Evolutionary conservation across 2,113 vertebrate species (phyloP), one percentile per base, ranked within the genome.

Genomic region (Aepyceros melampus): DNA sequence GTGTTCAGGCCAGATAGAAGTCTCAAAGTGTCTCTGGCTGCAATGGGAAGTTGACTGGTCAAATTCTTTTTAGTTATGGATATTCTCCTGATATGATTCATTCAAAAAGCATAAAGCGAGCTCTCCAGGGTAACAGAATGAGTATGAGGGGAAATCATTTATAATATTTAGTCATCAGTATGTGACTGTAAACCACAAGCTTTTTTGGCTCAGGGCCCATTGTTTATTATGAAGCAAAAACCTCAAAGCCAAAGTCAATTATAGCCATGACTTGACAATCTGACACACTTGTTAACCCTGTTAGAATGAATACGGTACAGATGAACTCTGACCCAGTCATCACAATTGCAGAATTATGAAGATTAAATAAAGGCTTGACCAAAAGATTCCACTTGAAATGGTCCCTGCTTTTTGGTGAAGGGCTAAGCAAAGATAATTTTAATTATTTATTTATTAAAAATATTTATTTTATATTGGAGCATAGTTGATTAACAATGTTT

Each of bases 221-320:
- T 98, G 96, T 97, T 98, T 98, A 98, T 97, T 97, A 97, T 97
- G 96, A 98, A 98, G 94, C 60, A 96, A 98, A 74, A 98, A 96
- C 96, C 95, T 98, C 95, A 98, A 98, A 98, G 97, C 96, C 96
- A 97, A 98, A 97, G 95, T 97, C 97, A 97, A 92, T 98, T 97
- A 98, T 49, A 98, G 76, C 84, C 95, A 97, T 97, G 97, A 97
- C 97, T 97, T 96, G 96, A 97, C 92, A 98, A 97, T 97, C 95
- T 92, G 98, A 98, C 97, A 98, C 78, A 95, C 96, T 98, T 98
- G 90, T 95, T 97, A 98, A 94, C 95, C 82, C 87, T 81, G 67
- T 11, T 71, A 67, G 36, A n/a, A 96, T 86, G 86, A 98, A 97
- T 92, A 51, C 9, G 12, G 91, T 96, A 53, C 60, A 97, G 27